phyloP scores from a whole-genome alignment of 2,797 vertebrate species.

The Sparus aurata region DNA sequence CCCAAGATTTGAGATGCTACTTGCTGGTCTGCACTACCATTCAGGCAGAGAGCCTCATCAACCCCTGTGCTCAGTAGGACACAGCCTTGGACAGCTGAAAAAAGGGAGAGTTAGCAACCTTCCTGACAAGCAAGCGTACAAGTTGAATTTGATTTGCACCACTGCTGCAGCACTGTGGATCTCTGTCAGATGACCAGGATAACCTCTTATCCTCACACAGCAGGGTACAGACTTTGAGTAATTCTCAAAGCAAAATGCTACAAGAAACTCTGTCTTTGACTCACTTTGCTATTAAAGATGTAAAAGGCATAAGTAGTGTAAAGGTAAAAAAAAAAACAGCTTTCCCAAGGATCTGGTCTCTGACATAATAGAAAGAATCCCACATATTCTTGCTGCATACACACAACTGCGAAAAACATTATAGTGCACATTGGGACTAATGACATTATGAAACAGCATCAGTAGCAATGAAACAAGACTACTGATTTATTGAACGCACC shows the following conservation, averaged over 20 bases:
- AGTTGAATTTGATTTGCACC: slow-evolving; percentile 15
- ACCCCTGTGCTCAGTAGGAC: slow-evolving; percentile 15
- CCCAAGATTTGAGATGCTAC: slow-evolving; percentile 35
- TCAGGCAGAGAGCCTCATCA: slow-evolving; percentile 34
- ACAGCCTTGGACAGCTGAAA: slow-evolving; percentile 14
- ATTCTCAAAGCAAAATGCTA: slow-evolving; percentile 27
- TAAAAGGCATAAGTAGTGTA: slow-evolving; percentile 3
- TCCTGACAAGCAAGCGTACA: slow-evolving; percentile 13
- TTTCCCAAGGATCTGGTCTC: neutral
- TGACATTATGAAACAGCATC: neutral
- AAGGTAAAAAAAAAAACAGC: neutral
- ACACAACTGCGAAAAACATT: neutral
- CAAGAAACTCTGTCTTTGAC: neutral
- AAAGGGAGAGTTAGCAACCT: slow-evolving; percentile 2
- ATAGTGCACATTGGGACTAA: neutral
- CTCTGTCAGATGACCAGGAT: slow-evolving; percentile 29
- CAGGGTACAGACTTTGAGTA: slow-evolving; percentile 8
- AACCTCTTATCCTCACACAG: slow-evolving; percentile 15
- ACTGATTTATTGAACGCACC: slow-evolving; percentile 2
- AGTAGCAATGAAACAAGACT: neutral
- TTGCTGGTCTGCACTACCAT: slow-evolving; percentile 26
- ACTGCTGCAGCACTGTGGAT: slow-evolving; percentile 17
- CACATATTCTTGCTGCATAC: neutral
- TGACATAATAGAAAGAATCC: slow-evolving; percentile 1
- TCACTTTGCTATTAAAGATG: neutral